Evolutionary conservation across 2,797 vertebrate species (phyloP).

Genomic region (Coracias cyanogaster): DNA sequence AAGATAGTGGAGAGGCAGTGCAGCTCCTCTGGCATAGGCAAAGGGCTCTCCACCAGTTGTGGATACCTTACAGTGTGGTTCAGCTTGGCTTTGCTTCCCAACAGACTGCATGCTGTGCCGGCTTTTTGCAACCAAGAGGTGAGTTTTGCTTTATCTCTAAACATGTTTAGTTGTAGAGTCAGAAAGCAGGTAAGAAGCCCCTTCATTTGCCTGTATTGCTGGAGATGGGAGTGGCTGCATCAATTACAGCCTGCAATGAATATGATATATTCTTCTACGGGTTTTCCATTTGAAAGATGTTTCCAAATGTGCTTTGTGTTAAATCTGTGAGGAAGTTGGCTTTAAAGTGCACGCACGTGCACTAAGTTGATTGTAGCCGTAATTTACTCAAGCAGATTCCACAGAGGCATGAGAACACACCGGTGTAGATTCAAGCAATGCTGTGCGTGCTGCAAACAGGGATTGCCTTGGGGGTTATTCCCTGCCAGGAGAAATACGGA

Average conservation of each 20-base stretch:
- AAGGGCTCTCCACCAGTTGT: not conserved
- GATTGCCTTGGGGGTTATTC: not conserved
- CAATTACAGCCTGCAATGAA: not conserved
- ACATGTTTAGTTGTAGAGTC: accelerated
- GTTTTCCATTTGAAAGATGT: not conserved
- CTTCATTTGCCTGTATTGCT: accelerated
- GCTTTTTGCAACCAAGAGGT: not conserved
- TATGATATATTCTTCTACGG: accelerated
- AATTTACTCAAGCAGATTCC: not conserved
- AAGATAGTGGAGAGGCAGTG: not conserved
- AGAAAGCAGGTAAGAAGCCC: not conserved
- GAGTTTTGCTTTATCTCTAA: not conserved
- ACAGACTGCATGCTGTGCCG: accelerated
- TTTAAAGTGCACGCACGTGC: accelerated
- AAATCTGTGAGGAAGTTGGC: not conserved
- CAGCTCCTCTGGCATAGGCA: not conserved
- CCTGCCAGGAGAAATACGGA: not conserved
- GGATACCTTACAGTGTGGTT: not conserved
- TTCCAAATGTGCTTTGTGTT: not conserved
- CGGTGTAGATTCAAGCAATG: accelerated
- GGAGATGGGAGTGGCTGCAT: accelerated
- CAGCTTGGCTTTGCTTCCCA: not conserved
- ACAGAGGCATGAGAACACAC: not conserved
- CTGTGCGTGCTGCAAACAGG: not conserved
- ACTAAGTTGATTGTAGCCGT: not conserved